Evolutionary conservation across 2,888 invertebrate species (phyloP).

Genomic region (Cerastis rubricosa): DNA sequence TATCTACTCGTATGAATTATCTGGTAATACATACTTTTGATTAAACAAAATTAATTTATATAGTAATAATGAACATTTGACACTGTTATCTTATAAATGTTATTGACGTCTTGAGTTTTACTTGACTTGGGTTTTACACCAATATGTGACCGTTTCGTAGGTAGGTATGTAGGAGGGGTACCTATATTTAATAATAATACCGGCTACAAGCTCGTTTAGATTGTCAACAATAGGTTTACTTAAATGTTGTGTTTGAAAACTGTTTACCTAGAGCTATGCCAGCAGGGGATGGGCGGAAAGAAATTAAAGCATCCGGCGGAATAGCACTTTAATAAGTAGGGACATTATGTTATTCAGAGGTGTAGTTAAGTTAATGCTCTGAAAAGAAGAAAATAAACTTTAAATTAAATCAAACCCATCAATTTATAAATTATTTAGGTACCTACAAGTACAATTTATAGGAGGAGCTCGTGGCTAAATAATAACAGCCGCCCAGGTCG

Average conservation of each 20-base stretch:
- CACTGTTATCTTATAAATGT: slow-evolving; percentile 81
- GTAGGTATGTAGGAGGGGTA: background rate
- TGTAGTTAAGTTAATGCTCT: background rate
- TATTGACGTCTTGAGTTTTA: slow-evolving; percentile 76
- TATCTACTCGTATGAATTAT: slow-evolving; percentile 49
- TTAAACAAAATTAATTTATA: slow-evolving; percentile 65
- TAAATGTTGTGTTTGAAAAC: background rate
- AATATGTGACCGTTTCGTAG: slow-evolving; percentile 45
- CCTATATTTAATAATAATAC: background rate
- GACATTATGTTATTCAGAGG: background rate
- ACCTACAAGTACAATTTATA: too few species aligned
- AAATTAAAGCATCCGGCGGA: background rate
- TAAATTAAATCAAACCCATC: too few species aligned
- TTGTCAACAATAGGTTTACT: background rate
- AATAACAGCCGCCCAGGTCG: too few species aligned
- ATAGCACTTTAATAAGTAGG: too few species aligned
- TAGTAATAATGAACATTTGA: slow-evolving; percentile 78
- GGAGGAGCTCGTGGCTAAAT: too few species aligned
- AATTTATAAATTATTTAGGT: too few species aligned
- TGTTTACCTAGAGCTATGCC: background rate
- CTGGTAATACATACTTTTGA: slow-evolving; percentile 51
- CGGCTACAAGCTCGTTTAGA: background rate
- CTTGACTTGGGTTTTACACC: slow-evolving; percentile 59
- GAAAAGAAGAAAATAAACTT: too few species aligned
- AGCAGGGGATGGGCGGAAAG: background rate